Percentiles rank a stretch among this genome's conserved stretches.
These are phyloP conservation scores for Hemibagrus wyckioides DNA, from an alignment of 2,113 vertebrate species.

Conservation along the genomic window DNA sequence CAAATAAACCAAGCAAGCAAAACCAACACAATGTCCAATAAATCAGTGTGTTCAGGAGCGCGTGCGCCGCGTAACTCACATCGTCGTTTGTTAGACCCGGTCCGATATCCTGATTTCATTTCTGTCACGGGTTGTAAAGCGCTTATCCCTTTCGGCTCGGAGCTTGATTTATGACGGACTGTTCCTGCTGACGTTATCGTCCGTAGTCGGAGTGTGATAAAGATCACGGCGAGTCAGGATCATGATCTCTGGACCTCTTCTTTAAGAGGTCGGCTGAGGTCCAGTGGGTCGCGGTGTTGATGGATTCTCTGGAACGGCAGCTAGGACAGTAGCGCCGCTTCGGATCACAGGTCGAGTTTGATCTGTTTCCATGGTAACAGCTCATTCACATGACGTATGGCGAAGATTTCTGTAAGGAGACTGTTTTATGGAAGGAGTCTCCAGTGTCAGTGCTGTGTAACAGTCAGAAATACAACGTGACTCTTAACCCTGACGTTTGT, in stretches of 20 bases:
- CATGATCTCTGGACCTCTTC: neutral
- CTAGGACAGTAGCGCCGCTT: neutral
- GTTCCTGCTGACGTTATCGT: conserved; percentile 49
- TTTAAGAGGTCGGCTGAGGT: neutral
- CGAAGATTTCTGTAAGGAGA: neutral
- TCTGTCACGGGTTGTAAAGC: conserved; percentile 54
- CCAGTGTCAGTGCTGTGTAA: neutral
- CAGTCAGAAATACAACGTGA: too few species aligned
- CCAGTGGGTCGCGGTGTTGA: neutral
- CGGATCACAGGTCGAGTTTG: neutral
- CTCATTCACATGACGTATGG: neutral
- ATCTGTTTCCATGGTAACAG: neutral
- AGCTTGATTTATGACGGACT: conserved; percentile 60
- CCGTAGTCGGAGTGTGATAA: conserved; percentile 40
- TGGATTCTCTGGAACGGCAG: neutral
- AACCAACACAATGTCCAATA: conserved; percentile 50
- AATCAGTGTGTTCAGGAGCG: conserved; percentile 49
- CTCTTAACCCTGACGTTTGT: too few species aligned
- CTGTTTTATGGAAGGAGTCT: neutral
- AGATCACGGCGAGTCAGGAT: conserved; percentile 10
- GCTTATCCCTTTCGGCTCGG: conserved; percentile 36
- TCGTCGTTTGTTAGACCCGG: conserved; percentile 12
- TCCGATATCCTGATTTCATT: conserved; percentile 33
- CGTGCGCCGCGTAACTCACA: neutral
- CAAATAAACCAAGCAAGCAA: conserved; percentile 40